A percentile compares a stretch with the other conserved stretches of the same genome.
Conservation (phyloP, 2,797 vertebrate species). For the Sylvia borin region DNA sequence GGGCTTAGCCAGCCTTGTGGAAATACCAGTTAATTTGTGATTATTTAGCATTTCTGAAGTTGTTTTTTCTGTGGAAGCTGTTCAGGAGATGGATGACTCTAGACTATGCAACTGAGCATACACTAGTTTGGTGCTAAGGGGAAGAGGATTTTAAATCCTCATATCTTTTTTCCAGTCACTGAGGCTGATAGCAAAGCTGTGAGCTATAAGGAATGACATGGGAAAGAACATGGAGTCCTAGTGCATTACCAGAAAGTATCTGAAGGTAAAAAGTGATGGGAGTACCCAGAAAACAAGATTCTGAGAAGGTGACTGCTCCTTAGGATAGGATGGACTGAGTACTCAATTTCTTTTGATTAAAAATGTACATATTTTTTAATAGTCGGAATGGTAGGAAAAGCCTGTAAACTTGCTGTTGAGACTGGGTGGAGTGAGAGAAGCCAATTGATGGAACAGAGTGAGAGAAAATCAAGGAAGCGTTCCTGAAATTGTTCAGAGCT, state of each 20-base stretch:
- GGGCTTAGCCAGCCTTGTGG: background rate
- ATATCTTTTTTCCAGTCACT: background rate
- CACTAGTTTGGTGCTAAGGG: background rate
- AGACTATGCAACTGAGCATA: background rate
- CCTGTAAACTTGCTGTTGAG: background rate
- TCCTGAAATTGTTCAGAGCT: background rate
- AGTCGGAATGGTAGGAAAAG: background rate
- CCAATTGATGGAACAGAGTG: background rate
- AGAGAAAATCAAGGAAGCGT: background rate
- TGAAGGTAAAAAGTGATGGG: background rate
- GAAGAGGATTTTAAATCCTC: background rate
- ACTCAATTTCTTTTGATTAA: background rate
- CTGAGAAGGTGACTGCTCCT: background rate
- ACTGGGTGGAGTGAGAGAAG: background rate
- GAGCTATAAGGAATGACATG: background rate
- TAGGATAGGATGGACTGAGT: background rate
- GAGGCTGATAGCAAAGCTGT: background rate
- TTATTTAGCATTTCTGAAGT: background rate
- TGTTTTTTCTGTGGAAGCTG: background rate
- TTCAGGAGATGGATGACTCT: background rate
- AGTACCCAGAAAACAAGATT: background rate
- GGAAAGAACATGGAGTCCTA: background rate
- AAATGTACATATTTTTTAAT: background rate
- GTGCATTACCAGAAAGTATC: background rate
- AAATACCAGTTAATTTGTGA: background rate